Base-by-base conservation (phyloP, 2,888 invertebrate genomes). In the Dynastes tityus region DNA sequence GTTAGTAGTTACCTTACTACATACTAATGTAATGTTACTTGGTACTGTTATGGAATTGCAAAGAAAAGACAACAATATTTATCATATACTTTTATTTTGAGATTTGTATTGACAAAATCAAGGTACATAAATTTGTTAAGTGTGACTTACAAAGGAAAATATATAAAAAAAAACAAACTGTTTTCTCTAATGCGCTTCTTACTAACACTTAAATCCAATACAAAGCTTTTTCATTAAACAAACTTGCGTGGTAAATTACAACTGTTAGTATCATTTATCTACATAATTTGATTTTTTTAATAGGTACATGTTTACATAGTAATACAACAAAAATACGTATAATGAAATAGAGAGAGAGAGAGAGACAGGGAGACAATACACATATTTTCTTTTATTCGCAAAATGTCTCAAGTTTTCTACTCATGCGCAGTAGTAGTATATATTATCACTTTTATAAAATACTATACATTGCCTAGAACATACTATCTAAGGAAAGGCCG, bases 61-160 rank as follows among this genome's bases (percentile, higher is more conserved):
- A 55, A 16, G n/a, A 16, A n/a, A 55, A 55, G 6, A 11, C 55
- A 55, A 55, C n/a, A n/a, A 27, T 29, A 61, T 61, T 61, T 61
- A 61, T 68, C 22, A 68, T 68, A 73, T 73, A 73, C 49, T 55
- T 73, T 73, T 73, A 73, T 73, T 73, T 73, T 61, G 73, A 58
- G 58, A 73, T 73, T 73, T 73, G 53, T 73, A 73, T 73, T 73
- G 73, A 73, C 65, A 78, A 78, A 70, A 65, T 65, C 74, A 78
- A 78, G 78, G 78, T 78, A 78, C 78, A 78, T 75, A 78, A 75
- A 78, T 78, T 78, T 78, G 78, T 78, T 78, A 78, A 22, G 40
- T 58, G 78, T 78, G 78, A 78, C 67, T 78, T 78, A 78, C 75
- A 78, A 78, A 76, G 68, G 55, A 67, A 53, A 73, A 61, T 9